Evolutionary conservation across 2,888 invertebrate species (phyloP), one percentile per base, ranked within the genome.

Genomic region (Sminthurides aquaticus): DNA sequence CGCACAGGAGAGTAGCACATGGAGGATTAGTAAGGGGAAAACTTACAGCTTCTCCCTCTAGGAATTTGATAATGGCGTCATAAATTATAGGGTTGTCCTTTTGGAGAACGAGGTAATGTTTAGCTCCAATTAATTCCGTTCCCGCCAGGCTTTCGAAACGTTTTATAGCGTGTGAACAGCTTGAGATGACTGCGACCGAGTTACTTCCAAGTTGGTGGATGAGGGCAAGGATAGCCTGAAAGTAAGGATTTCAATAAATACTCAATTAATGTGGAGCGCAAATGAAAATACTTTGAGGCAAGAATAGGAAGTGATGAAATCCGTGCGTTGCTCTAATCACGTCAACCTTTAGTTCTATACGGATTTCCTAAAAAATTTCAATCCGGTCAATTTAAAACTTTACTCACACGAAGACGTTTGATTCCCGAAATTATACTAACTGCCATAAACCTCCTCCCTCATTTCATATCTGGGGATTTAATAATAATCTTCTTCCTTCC

Each of bases 141-240:
- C 72, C 65, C 11, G 75, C 73, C 26, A 72, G 66, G 22, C 67
- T 68, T 60, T 73, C 69, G 57, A 76, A 75, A 55, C 71, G 71
- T 54, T 71, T 71, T 55, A 76, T 67, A 15, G 75, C 75, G 56
- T 76, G 75, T 8, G 74, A 68, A 62, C 76, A 76, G 24, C 75
- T 74, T 25, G 76, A 75, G 20, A 76, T 70, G 43, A 76, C 69
- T 57, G 75, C 75, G 5, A 76, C 72, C 20, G 74, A 74, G 2
- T 64, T 62, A 24, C 71, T 71, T 43, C 74, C 73, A 58, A 76
- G 64, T 59, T 75, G 74, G 60, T 74, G 74, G n/a, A 75, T 73
- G 2, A 76, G 71, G 15, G 74, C 73, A n/a, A 75, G 65, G 43
- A 76, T 72, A 18, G 75, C 75, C 76, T 76, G 63, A 11, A 70